Percentiles rank a stretch among this genome's conserved stretches.
Evolutionary conservation across 2,888 invertebrate species (phyloP).

Genomic region (Cataglyphis cursor): DNA sequence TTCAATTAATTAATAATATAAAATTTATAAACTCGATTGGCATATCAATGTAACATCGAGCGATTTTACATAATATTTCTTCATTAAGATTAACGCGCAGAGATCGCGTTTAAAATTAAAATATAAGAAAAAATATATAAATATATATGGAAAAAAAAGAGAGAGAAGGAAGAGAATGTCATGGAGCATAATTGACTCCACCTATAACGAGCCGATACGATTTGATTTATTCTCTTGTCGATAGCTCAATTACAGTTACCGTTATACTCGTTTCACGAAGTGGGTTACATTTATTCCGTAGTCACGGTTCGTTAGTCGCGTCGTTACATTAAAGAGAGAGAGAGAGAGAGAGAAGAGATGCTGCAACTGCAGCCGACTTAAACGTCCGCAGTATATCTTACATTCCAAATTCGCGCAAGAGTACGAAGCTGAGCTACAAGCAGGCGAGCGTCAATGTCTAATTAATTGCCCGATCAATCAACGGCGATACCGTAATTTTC

Average conservation of each 20-base stretch:
- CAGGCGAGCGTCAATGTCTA: conserved; percentile 45
- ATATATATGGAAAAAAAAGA: neutral
- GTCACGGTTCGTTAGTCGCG: conserved; percentile 58
- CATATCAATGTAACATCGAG: neutral
- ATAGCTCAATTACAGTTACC: conserved; percentile 63
- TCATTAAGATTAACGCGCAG: neutral
- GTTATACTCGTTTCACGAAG: conserved; percentile 57
- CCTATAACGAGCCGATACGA: conserved; percentile 46
- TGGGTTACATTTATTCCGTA: conserved; percentile 62
- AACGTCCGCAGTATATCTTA: conserved; percentile 55
- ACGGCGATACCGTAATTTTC: conserved; percentile 53
- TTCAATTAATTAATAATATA: neutral
- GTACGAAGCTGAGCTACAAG: conserved; percentile 28
- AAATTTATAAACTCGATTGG: neutral
- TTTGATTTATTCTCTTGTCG: conserved; percentile 61
- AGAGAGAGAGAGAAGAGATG: neutral
- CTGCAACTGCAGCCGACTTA: conserved; percentile 48
- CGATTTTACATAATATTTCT: neutral
- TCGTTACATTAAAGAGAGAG: conserved; percentile 44
- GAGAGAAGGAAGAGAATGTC: neutral
- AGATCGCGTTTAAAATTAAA: neutral
- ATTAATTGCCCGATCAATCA: conserved; percentile 57
- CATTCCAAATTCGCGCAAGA: conserved; percentile 41
- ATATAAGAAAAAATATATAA: neutral
- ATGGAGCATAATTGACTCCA: conserved; percentile 32